phyloP scores from a whole-genome alignment of 2,113 vertebrate genomes.

The Zosterops borbonicus region DNA sequence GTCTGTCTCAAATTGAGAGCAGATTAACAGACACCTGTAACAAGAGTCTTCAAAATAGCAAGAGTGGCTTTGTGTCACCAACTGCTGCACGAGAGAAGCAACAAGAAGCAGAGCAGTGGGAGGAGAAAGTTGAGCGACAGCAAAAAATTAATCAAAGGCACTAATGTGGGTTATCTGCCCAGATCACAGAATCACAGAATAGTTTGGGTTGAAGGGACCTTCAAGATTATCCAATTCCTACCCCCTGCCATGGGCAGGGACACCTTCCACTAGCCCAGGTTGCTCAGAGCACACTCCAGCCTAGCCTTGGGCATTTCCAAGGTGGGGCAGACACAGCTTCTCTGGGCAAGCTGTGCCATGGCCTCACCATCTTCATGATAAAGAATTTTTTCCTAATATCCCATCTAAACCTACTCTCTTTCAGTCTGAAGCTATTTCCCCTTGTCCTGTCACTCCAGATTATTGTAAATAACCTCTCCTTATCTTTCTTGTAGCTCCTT shows the following conservation, averaged over 20 bases:
- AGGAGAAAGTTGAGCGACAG: not conserved
- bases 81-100: accelerated
- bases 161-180: not conserved
- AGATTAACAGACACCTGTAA: not conserved
- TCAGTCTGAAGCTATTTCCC: not conserved
- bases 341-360: not conserved
- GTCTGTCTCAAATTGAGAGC: not conserved
- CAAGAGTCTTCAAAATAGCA: not conserved
- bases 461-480: not conserved
- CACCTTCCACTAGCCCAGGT: not conserved
- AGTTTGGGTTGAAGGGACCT: not conserved
- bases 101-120: not conserved
- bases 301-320: not conserved
- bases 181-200: not conserved
- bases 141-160: not conserved
- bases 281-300: not conserved
- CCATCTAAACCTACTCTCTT: not conserved
- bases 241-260: not conserved
- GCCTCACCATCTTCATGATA: not conserved
- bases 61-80: not conserved
- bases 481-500: not conserved
- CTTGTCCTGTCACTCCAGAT: not conserved
- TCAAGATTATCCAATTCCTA: not conserved
- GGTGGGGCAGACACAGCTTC: not conserved
- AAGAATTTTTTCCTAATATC: not conserved